A percentile compares a stretch with the other conserved stretches of the same genome.
These are phyloP conservation scores for Chelonus formosanus DNA, from an alignment of 2,888 invertebrate species.

Conservation along the genomic window DNA sequence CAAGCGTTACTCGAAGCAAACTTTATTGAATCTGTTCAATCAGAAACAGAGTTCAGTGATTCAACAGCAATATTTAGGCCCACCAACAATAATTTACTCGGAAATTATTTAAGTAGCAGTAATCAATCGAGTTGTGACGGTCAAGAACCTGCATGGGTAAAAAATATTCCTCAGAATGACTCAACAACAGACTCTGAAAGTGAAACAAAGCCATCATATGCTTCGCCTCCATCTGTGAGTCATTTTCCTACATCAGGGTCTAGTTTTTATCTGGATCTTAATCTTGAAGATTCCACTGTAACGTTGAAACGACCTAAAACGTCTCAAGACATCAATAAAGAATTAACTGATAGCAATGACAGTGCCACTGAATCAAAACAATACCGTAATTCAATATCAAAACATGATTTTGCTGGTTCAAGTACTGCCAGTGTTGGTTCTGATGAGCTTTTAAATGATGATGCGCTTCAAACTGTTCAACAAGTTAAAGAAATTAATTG, in stretches of 20 bases:
- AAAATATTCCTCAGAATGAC: slow-evolving; percentile 68
- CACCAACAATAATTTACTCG: slow-evolving; percentile 54
- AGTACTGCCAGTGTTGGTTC: slow-evolving; percentile 53
- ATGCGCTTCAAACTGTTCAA: slow-evolving; percentile 58
- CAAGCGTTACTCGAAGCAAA: slow-evolving; percentile 81
- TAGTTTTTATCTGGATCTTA: slow-evolving; percentile 72
- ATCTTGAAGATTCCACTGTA: slow-evolving; percentile 73
- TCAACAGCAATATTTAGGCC: slow-evolving; percentile 66
- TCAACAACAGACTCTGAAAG: slow-evolving; percentile 64
- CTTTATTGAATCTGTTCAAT: slow-evolving; percentile 73
- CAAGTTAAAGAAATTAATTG: slow-evolving; percentile 60
- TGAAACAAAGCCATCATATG: slow-evolving; percentile 46
- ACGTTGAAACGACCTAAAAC: slow-evolving; percentile 67
- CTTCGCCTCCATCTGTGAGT: slow-evolving; percentile 48
- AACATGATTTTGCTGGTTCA: slow-evolving; percentile 43
- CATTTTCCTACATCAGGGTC: slow-evolving; percentile 67
- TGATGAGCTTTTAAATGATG: slow-evolving; percentile 58
- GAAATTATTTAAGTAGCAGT: slow-evolving; percentile 59
- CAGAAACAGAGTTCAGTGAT: slow-evolving; percentile 65
- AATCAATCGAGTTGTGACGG: slow-evolving; percentile 65
- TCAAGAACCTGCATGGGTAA: slow-evolving; percentile 75
- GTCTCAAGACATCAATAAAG: slow-evolving; percentile 50
- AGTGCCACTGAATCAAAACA: slow-evolving; percentile 49
- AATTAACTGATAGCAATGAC: slow-evolving; percentile 48
- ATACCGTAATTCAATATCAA: slow-evolving; percentile 48